Conservation (phyloP, 2,113 vertebrate species). For the Sorex araneus region DNA sequence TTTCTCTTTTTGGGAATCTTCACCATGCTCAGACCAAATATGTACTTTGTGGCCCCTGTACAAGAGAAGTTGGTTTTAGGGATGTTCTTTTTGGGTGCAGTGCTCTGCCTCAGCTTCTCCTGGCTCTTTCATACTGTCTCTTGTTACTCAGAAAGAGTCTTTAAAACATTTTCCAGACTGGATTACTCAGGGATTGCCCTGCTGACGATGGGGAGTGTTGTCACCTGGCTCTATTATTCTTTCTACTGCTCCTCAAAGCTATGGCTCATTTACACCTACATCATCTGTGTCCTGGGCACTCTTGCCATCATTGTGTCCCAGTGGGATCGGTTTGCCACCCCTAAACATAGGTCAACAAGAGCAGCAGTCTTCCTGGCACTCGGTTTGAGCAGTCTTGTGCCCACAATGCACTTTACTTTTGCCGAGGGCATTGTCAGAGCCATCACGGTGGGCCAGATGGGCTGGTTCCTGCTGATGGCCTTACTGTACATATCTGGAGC, state of each 20-base stretch:
- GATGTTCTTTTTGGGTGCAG: slow-evolving; percentile 98
- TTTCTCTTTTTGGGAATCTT: slow-evolving; percentile 97
- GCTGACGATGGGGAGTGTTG: slow-evolving; percentile 99
- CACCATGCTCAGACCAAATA: slow-evolving; percentile 97
- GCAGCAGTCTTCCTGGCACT: slow-evolving; percentile 98
- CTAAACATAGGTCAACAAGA: slow-evolving; percentile 96
- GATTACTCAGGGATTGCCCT: slow-evolving; percentile 99
- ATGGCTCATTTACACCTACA: slow-evolving; percentile 98
- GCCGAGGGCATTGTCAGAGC: slow-evolving; percentile 99
- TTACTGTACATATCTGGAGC: slow-evolving; percentile 99
- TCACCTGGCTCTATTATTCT: slow-evolving; percentile 99
- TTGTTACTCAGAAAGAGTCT: slow-evolving; percentile 95
- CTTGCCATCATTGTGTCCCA: slow-evolving; percentile 98
- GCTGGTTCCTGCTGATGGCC: slow-evolving; percentile 99
- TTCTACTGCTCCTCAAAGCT: slow-evolving; percentile 99
- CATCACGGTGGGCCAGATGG: slow-evolving; percentile 98
- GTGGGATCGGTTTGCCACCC: slow-evolving; percentile 99
- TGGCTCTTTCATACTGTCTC: slow-evolving; percentile 96
- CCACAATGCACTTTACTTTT: slow-evolving; percentile 99
- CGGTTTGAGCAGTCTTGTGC: slow-evolving; percentile 97
- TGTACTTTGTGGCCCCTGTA: slow-evolving; percentile 98
- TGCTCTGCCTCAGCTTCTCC: slow-evolving; percentile 99
- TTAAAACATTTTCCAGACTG: slow-evolving; percentile 95
- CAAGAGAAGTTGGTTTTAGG: slow-evolving; percentile 99
- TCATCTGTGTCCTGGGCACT: slow-evolving; percentile 97